Evolutionary conservation across 2,888 invertebrate genomes (phyloP), one percentile per base, ranked within the genome.

Genomic region (Hetaerina titia): DNA sequence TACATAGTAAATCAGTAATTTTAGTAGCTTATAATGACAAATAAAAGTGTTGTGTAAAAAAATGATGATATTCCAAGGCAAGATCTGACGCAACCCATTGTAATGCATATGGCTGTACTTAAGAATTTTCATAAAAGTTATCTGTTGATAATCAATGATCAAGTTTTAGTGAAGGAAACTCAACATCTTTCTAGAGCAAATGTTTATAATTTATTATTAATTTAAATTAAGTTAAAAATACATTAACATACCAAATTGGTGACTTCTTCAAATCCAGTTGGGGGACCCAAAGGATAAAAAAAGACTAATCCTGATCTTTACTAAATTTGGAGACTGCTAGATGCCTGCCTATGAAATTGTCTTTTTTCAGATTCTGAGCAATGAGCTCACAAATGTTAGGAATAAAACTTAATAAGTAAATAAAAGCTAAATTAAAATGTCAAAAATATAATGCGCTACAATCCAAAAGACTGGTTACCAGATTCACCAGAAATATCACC

Each of bases 401-500:
- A 81, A 81, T 13, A 69, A 11, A 11, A 69, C 22, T 69, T 11
- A 81, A 15, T 15, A 81, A 81, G 11, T 22, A 8, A 31, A 81
- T n/a, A 69, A n/a, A 31, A 81, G 31, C 81, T 81, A 81, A 11
- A 7, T 81, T 31, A 9, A 81, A 81, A 81, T 11, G 25, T 5
- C 31, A 11, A 69, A n/a, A 11, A 69, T 31, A 81, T 11, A 81
- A 81, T 81, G 81, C 31, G 25, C 25, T 81, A 81, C 2, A 81
- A 81, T 81, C 81, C 81, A 81, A 25, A 31, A 5, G 81, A 31
- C 81, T 31, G 81, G 13, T 25, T 31, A 45, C 69, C 9, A 56
- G 45, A 56, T 92, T 92, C 92, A 92, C 69, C 69, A 69, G n/a
- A 92, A 56, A 92, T 56, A 92, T 92, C 92, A 95, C 96, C 96